Evolutionary conservation across 2,113 vertebrate genomes (phyloP), one percentile per base, ranked within the genome.

Genomic region (Pipra filicauda): DNA sequence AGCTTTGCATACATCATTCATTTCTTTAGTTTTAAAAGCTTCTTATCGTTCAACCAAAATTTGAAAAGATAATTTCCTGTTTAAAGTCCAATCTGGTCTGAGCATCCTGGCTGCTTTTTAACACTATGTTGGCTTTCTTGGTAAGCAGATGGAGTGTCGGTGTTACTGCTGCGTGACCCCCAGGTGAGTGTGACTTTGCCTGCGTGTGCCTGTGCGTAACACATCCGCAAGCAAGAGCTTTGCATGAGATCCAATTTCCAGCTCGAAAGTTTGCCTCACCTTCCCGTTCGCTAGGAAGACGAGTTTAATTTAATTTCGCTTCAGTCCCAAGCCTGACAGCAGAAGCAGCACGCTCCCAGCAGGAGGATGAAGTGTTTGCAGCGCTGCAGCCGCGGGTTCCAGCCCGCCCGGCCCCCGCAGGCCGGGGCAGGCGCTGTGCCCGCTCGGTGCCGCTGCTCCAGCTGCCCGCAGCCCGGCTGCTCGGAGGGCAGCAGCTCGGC

Each of bases 11-110:
- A 97, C 90, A 96, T 95, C 91, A 85, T 95, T 96, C 95, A 88
- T 97, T 97, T 95, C 95, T 97, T 96, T 92, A 90, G 92, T 95
- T 98, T 98, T 97, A 98, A 98, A 98, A 97, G 97, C 96, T 97
- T 95, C 96, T 97, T 97, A 96, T 95, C 95, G 96, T 81, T 96
- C 95, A 73, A 95, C 94, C 93, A 84, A 89, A 91, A 97, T 96
- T 93, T 87, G 94, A 97, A 97, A 96, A 95, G 89, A 96, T 95
- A 94, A 92, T 95, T 95, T 97, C 88, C 94, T 93, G 91, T 87
- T 89, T 94, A 88, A 93, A 97, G 91, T 96, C 88, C 86, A 97
- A 90, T 93, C 84, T 86, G 95, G 96, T 94, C 91, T 91, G 87
- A 85, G 91, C 94, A 92, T 95, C 82, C 95, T 51, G 89, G 54